A percentile compares a stretch with the other conserved stretches of the same genome.
phyloP scores from a whole-genome alignment of 2,113 vertebrate species.

The Mesocricetus auratus region DNA sequence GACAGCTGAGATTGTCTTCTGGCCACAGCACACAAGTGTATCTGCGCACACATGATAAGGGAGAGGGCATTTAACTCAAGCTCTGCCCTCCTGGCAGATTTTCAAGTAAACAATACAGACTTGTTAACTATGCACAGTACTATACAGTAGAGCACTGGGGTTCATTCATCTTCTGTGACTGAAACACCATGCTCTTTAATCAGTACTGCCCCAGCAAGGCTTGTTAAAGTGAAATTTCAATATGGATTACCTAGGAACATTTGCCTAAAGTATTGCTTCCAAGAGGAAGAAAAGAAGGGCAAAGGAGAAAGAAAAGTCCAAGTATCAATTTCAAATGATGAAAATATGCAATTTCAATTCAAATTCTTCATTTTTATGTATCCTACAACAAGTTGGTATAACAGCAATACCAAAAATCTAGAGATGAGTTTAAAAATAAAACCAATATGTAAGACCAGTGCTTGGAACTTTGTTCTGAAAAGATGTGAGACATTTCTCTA shows the following conservation, averaged over 20 bases:
- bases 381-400: not conserved
- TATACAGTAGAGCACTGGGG: not conserved
- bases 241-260: not conserved
- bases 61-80: not conserved
- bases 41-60: not conserved
- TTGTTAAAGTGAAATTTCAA: conserved; percentile 15
- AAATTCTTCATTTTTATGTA: conserved; percentile 4
- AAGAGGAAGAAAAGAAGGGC: not conserved
- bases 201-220: not conserved
- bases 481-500: not conserved
- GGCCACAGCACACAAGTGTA: not conserved
- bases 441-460: not conserved
- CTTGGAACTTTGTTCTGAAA: conserved; percentile 21
- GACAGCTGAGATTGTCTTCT: not conserved
- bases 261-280: conserved; percentile 9
- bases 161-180: not conserved
- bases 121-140: not conserved
- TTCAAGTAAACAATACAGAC: not conserved
- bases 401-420: not conserved
- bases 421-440: not conserved
- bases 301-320: not conserved
- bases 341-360: not conserved
- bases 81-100: not conserved
- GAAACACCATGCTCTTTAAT: not conserved
- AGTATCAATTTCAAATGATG: not conserved